Base-by-base conservation (phyloP, 2,797 vertebrate species). In the Miichthys miiuy region DNA sequence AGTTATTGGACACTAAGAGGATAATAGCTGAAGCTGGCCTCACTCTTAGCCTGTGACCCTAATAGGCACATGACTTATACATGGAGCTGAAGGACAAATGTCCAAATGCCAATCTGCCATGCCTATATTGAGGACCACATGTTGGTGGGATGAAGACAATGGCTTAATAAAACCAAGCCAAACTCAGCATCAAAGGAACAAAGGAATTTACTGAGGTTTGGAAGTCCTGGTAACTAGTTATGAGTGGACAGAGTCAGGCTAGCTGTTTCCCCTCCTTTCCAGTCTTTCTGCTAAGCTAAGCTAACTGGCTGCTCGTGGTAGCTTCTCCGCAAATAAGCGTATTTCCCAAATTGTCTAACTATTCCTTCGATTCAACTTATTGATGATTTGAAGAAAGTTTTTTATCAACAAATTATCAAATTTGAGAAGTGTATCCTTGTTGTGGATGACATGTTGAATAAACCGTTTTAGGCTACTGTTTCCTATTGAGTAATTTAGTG, bases 61-160 rank as follows among this genome's bases (percentile, higher is more conserved):
- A 55, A 68, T 0, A 4, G 14, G 20, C 54, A 27, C 30, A 58
- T n/a, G 17, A 38, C 2, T 17, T 82, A 60, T 51, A 82, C 66
- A 38, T 75, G 73, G 42, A 73, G 60, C 58, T 66, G 67, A 75
- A 86, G 79, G 67, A 78, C 77, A 68, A 73, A 82, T 68, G 47
- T 56, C 6, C 27, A 23, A 46, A 64, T 70, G 74, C 42, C 77
- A 69, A 17, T 50, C 47, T 61, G 34, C 46, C 48, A 30, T 52
- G 42, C 5, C 65, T 55, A 42, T 52, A 47, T 34, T 50, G 78
- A 72, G 63, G 62, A 54, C 42, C 2, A 23, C 20, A 51, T 44
- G 56, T 38, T 27, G 5, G 47, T 30, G n/a, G 10, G 9, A n/a
- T 55, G 42, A 46, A 56, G 56, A 66, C 54, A 63, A 55, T 25